Evolutionary conservation across 2,888 invertebrate species (phyloP), one percentile per base, ranked within the genome.

Genomic region (Drosophila affinis): DNA sequence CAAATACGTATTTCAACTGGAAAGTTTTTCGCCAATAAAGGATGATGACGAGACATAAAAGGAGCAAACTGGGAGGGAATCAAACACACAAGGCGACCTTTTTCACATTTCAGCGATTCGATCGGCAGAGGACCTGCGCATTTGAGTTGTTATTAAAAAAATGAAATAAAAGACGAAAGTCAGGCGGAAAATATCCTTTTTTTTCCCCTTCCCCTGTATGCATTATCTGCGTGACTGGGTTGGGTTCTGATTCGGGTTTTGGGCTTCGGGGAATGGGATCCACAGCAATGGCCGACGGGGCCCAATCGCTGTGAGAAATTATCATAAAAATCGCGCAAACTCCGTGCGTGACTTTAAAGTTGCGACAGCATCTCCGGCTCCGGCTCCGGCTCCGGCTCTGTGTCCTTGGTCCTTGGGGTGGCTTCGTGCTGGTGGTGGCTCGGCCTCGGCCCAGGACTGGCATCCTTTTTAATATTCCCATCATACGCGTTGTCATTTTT

Each of bases 401-500:
- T 9, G 32, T 3, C 32, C 10, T 10, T 3, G 3, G 12, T 10
- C 5, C 39, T 12, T 59, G 63, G 62, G 72, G 62, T 76, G 72
- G 63, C 63, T 64, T 44, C 34, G 52, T 61, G 21, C 12, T 54
- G 68, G 63, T 78, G 72, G 63, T 71, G 62, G 64, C 56, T 79
- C 54, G 49, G 18, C 44, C 34, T 4, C 24, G 24, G 24, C 24
- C 29, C 32, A 32, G 32, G 9, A 32, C 9, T 0, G 14, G 62
- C 60, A 77, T 58, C 85, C 85, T 80, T 80, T 86, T 90, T 90
- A 89, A 89, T 90, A 90, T 90, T 90, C 90, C 79, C 81, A 81
- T 90, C 89, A 90, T 89, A 86, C 81, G 76, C 84, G 74, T 79
- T 78, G 79, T 84, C 78, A 81, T 85, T 86, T 85, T 81, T 76